Evolutionary conservation across 1,140 invertebrate species (phyloP).

Genomic region (Schlechtendalia chinensis): DNA sequence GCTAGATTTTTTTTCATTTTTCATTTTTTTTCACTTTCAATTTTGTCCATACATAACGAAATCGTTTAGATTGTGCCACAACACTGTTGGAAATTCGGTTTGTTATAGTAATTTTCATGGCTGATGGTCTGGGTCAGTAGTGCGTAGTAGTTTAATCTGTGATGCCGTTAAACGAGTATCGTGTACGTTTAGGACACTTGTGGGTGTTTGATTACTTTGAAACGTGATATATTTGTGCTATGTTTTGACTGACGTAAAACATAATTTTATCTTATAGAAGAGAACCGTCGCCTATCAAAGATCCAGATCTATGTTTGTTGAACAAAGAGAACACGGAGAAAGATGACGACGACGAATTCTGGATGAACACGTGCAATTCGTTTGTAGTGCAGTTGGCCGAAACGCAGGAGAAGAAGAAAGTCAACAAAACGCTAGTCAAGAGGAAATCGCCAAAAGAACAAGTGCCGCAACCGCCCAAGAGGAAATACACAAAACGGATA

Average conservation of each 20-base stretch:
- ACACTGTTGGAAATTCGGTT: no score
- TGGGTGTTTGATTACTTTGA: background rate
- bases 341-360: constrained; percentile 35
- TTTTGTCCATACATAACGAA: no score
- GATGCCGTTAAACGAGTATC: no score
- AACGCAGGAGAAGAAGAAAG: constrained; percentile 37
- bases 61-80: no score
- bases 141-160: no score
- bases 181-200: no score
- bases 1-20: no score
- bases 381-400: constrained; percentile 32
- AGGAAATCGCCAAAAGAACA: constrained; percentile 13
- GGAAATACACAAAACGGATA: constrained; percentile 39
- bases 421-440: background rate
- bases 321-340: constrained; percentile 4
- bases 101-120: no score
- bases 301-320: constrained; percentile 1
- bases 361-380: constrained; percentile 31
- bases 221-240: background rate
- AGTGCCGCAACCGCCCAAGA: background rate
- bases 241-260: background rate
- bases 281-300: constrained; percentile 26
- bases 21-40: no score
- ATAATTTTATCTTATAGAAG: constrained; percentile 6
- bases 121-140: no score